phyloP scores from a whole-genome alignment of 1,140 invertebrate genomes.

The Atta cephalotes region DNA sequence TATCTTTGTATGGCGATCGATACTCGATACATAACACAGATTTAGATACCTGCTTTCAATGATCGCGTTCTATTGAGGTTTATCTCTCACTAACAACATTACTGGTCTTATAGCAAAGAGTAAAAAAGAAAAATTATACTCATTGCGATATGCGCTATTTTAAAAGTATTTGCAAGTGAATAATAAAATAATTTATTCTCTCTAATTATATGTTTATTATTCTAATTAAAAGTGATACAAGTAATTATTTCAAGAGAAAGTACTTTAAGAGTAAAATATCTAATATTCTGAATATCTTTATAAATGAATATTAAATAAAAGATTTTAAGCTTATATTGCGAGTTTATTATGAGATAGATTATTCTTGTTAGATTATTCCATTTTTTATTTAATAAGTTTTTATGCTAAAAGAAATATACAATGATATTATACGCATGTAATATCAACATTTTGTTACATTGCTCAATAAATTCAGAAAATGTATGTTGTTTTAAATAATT shows the following conservation, averaged over 20 bases:
- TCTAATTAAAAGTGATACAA: background rate
- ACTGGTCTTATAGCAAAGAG: background rate
- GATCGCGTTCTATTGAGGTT: background rate
- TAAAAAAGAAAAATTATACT: background rate
- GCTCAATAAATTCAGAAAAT: background rate
- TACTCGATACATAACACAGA: constrained; percentile 27
- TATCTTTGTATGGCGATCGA: constrained; percentile 34
- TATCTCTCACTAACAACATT: constrained; percentile 30
- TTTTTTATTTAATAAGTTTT: background rate
- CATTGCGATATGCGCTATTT: background rate
- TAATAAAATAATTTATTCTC: background rate
- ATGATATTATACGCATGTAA: background rate
- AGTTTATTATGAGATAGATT: too few relatives aligned
- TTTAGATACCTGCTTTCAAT: constrained; percentile 37
- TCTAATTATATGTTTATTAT: background rate
- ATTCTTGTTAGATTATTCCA: too few relatives aligned
- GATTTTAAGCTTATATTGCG: too few relatives aligned
- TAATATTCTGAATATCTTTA: background rate
- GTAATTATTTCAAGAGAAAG: background rate
- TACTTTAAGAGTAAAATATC: too few relatives aligned
- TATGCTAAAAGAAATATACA: background rate
- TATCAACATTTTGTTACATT: background rate
- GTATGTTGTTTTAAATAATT: background rate
- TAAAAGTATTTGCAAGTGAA: background rate
- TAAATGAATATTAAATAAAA: too few relatives aligned